Percentiles rank a stretch among this genome's conserved stretches.
These are phyloP conservation scores for Timandra comae DNA, from an alignment of 2,888 invertebrate genomes.

Conservation along the genomic window DNA sequence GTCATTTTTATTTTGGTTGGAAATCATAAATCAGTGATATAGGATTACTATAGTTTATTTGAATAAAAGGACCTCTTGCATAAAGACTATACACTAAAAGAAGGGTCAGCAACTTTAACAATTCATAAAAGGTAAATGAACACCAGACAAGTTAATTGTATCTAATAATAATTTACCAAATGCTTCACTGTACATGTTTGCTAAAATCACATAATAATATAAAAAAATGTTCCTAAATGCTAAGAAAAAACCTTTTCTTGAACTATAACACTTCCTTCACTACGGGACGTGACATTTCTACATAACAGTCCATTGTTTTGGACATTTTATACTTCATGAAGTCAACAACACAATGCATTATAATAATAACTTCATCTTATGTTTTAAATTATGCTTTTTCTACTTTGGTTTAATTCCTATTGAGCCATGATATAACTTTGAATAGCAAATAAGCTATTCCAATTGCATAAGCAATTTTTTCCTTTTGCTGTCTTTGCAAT, in stretches of 20 bases:
- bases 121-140: conserved; percentile 48
- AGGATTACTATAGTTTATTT: conserved; percentile 51
- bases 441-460: conserved; percentile 91
- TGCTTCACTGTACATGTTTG: conserved; percentile 55
- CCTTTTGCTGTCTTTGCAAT: conserved; percentile 88
- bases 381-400: conserved; percentile 39
- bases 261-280: conserved; percentile 46
- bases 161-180: conserved; percentile 27
- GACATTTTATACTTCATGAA: conserved; percentile 44
- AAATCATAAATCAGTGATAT: conserved; percentile 15
- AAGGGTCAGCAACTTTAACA: conserved; percentile 38
- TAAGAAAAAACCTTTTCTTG: conserved; percentile 45
- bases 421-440: conserved; percentile 90
- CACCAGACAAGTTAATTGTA: conserved; percentile 37
- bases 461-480: conserved; percentile 89
- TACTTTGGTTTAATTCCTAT: conserved; percentile 57
- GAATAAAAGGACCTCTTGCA: conserved; percentile 52
- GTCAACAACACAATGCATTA: conserved; percentile 43
- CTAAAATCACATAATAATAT: conserved; percentile 43
- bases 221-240: conserved; percentile 63
- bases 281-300: conserved; percentile 37
- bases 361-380: conserved; percentile 56
- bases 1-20: conserved; percentile 5
- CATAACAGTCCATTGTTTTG: conserved; percentile 33
- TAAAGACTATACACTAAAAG: conserved; percentile 44